Evolutionary conservation across 2,797 vertebrate genomes (phyloP).

Genomic region (Perodicticus potto): DNA sequence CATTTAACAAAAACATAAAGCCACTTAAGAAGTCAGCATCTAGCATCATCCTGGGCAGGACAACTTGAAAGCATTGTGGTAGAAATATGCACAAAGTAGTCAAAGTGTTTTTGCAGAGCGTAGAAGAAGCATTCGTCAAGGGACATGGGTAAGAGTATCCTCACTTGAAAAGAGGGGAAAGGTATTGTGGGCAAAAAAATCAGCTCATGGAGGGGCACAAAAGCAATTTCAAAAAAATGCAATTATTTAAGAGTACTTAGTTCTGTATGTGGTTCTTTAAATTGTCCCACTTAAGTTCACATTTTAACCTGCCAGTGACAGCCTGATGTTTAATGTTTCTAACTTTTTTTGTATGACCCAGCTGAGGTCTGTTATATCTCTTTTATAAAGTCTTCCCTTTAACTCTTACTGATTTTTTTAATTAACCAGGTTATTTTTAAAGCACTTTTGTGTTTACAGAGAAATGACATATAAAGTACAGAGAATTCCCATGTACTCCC

Average conservation of each 20-base stretch:
- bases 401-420: neutral
- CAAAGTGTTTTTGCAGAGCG: neutral
- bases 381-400: neutral
- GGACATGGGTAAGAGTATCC: neutral
- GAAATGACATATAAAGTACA: neutral
- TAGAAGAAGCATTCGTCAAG: neutral
- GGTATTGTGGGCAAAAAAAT: too few relatives aligned
- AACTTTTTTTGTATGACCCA: too few relatives aligned
- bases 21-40: neutral
- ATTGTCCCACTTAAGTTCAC: neutral
- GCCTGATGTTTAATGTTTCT: neutral
- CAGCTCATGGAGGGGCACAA: neutral
- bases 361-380: neutral
- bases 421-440: neutral
- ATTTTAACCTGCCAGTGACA: neutral
- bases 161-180: neutral
- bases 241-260: neutral
- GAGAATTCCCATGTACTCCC: too few relatives aligned
- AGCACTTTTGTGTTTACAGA: neutral
- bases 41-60: neutral
- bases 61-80: neutral
- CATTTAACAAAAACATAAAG: neutral
- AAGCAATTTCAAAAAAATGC: neutral
- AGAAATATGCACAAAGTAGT: neutral
- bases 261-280: too few relatives aligned